These are phyloP conservation scores for Standfussiana lucernea DNA, from an alignment of 2,888 invertebrate species.

Conservation along the genomic window DNA sequence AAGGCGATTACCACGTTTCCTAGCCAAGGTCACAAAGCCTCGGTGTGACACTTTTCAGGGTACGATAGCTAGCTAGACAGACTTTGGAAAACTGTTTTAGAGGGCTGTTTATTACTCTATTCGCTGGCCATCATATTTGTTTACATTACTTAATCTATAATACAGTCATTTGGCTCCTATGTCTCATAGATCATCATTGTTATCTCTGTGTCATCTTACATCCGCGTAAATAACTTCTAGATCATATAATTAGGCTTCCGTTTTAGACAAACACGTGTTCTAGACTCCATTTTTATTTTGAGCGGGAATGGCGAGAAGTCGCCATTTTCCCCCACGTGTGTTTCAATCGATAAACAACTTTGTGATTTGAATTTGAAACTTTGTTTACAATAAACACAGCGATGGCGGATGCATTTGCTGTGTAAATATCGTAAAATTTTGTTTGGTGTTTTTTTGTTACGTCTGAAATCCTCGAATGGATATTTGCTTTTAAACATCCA, in stretches of 20 bases:
- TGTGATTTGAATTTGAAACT: slow-evolving; percentile 21
- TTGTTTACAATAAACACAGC: slow-evolving; percentile 35
- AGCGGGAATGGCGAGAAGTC: slow-evolving; percentile 25
- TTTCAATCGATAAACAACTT: slow-evolving; percentile 47
- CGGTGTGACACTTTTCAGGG: neutral
- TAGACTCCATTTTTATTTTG: slow-evolving; percentile 44
- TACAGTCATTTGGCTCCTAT: neutral
- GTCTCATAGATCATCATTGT: neutral
- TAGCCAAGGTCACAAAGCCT: neutral
- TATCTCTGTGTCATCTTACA: slow-evolving; percentile 6
- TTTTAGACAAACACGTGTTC: slow-evolving; percentile 70
- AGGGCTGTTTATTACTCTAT: neutral
- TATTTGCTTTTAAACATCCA: neutral
- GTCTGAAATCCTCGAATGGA: neutral
- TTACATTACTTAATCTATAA: neutral
- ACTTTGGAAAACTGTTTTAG: neutral
- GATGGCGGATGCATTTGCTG: slow-evolving; percentile 17
- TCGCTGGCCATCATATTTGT: neutral
- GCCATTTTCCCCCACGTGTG: slow-evolving; percentile 39
- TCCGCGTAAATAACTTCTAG: slow-evolving; percentile 23
- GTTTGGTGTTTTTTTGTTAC: neutral
- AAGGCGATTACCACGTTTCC: neutral
- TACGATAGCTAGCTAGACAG: neutral
- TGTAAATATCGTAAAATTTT: slow-evolving; percentile 24
- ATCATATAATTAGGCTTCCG: slow-evolving; percentile 30